Percentiles rank a stretch among this genome's conserved stretches.
phyloP scores from a whole-genome alignment of 1,140 invertebrate species.

The Drosophila teissieri region DNA sequence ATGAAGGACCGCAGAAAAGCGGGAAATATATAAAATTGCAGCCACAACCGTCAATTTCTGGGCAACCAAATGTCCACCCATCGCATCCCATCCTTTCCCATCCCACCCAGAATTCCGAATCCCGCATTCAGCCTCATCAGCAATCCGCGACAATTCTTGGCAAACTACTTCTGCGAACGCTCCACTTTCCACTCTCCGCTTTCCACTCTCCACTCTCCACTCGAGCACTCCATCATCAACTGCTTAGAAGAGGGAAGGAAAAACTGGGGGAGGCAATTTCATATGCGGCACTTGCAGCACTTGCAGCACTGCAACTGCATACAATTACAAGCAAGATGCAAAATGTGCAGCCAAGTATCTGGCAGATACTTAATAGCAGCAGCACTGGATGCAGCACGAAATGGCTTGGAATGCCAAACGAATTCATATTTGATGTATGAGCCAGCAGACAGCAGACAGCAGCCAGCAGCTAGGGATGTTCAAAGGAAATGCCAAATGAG shows the following conservation, averaged over 20 bases:
- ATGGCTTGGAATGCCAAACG: conserved; percentile 59
- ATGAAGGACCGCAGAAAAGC: conserved; percentile 22
- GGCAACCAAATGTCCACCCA: conserved; percentile 60
- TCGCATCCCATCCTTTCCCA: conserved; percentile 3
- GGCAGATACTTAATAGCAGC: conserved; percentile 76
- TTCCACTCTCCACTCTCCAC: conserved; percentile 15
- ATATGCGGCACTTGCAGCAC: conserved; percentile 51
- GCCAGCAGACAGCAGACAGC: too few species aligned
- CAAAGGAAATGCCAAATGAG: conserved; percentile 53
- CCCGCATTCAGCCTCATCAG: conserved; percentile 58
- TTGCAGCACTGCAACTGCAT: conserved; percentile 65
- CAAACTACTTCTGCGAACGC: conserved; percentile 63
- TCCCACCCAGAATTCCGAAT: conserved; percentile 1
- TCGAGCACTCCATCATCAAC: conserved; percentile 39
- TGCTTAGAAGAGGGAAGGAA: conserved; percentile 7
- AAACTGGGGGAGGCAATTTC: conserved; percentile 25
- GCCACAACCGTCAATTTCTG: conserved; percentile 77
- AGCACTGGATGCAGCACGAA: conserved; percentile 19
- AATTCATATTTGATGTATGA: conserved; percentile 55
- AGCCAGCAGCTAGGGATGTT: conserved; percentile 40
- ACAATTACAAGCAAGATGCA: conserved; percentile 79
- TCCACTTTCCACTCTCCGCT: conserved; percentile 41
- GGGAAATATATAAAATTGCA: conserved; percentile 61
- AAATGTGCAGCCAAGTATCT: conserved; percentile 80
- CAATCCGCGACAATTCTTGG: conserved; percentile 78